Base-by-base conservation (phyloP, 2,888 invertebrate species). In the Acronicta psi region DNA sequence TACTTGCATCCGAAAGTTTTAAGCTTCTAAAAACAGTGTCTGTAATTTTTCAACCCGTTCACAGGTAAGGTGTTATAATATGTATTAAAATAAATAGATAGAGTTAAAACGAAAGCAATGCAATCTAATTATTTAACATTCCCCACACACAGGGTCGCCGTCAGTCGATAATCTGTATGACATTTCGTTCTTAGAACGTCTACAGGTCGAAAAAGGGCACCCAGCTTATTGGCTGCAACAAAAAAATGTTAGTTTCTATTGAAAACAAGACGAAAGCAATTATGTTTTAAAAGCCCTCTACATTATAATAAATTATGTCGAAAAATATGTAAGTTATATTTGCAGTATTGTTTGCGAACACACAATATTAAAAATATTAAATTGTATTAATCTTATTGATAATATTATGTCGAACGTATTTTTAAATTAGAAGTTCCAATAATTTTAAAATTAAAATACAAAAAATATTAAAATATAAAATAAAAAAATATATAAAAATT, bases 91-190 rank as follows among this genome's bases (percentile, higher is more conserved):
- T 43, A 23, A 17, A 13, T 11, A 25, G 36, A 66, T 41, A 40
- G 10, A 29, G 16, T 64, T 57, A 38, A 47, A 68, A 61, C 42
- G 50, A 61, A 69, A 65, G 60, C 64, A 73, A n/a, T 71, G 59
- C 59, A 73, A 66, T 59, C 47, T 81, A 76, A 83, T 84, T 77
- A 82, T 79, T 84, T 79, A 74, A 76, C 78, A 84, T 81, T 84
- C 85, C 63, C 69, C 76, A 81, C 83, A 80, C 85, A 81, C 58
- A 59, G 81, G 86, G 84, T 85, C 85, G 75, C 69, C 79, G 80
- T 75, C 77, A 85, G 81, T 85, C 86, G 84, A 85, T 86, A 87
- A 87, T 86, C 86, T 84, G 80, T 81, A 83, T 87, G 89, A 89
- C 89, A 88, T 87, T 89, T 80, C 72, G 82, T 78, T 82, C 83